phyloP scores from a whole-genome alignment of 2,888 invertebrate genomes.

The Bursaphelenchus okinawaensis region DNA sequence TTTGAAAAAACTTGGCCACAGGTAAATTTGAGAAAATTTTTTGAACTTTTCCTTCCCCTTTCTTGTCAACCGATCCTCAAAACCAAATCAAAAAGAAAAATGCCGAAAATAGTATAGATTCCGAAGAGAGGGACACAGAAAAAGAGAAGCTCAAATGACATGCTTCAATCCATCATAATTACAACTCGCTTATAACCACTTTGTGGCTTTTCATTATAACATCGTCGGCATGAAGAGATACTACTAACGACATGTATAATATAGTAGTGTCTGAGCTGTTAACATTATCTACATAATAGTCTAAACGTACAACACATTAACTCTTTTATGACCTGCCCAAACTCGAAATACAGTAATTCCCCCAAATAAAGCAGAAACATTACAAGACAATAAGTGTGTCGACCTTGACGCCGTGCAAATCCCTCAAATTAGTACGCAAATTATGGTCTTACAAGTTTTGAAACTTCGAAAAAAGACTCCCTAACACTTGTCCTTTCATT shows the following conservation, averaged over 20 bases:
- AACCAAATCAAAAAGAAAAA: not conserved
- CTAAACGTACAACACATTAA: too few relatives aligned
- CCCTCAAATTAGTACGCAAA: not conserved
- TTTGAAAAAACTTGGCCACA: not conserved
- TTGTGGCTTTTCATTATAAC: not conserved
- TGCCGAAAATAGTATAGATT: not conserved
- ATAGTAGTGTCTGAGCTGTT: too few relatives aligned
- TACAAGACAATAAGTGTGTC: not conserved
- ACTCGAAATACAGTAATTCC: too few relatives aligned
- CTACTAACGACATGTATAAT: too few relatives aligned
- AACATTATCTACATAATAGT: too few relatives aligned
- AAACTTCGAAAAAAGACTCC: too few relatives aligned
- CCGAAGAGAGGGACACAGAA: not conserved
- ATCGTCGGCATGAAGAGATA: too few relatives aligned
- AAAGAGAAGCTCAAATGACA: not conserved
- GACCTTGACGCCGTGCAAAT: not conserved
- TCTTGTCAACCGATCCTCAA: not conserved
- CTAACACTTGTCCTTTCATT: not conserved
- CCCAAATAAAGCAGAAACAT: too few relatives aligned
- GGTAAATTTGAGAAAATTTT: not conserved
- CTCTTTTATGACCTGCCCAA: too few relatives aligned
- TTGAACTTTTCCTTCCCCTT: not conserved
- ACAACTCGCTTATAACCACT: not conserved
- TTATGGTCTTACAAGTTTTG: not conserved
- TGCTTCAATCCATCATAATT: not conserved